phyloP scores from a whole-genome alignment of 2,113 vertebrate genomes.

The Bettongia penicillata region DNA sequence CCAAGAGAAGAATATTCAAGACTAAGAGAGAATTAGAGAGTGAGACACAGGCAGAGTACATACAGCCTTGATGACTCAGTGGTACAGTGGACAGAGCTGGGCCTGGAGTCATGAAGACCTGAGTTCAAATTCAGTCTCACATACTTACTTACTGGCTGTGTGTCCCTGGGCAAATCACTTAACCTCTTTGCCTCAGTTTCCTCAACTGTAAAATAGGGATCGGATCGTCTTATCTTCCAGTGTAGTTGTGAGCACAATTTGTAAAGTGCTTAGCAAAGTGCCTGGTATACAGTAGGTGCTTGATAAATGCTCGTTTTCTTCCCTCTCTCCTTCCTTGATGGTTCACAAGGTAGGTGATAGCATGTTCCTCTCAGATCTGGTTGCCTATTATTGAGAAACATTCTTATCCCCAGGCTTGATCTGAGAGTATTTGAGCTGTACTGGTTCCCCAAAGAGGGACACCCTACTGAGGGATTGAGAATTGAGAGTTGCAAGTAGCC shows the following conservation, averaged over 20 bases:
- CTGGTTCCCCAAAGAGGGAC: background rate
- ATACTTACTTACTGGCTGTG: background rate
- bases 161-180: background rate
- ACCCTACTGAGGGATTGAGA: background rate
- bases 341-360: background rate
- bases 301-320: background rate
- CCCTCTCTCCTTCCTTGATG: background rate
- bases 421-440: background rate
- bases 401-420: background rate
- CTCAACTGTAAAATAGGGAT: background rate
- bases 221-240: background rate
- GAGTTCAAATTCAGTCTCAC: background rate
- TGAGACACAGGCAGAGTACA: background rate
- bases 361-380: background rate
- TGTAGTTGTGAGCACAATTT: background rate
- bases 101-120: background rate
- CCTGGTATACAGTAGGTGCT: background rate
- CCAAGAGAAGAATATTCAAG: conserved; percentile 34
- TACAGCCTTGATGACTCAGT: background rate
- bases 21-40: background rate
- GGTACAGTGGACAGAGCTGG: background rate
- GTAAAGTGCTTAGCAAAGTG: background rate
- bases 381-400: background rate
- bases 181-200: background rate
- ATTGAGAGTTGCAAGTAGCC: background rate